A percentile compares a stretch with the other conserved stretches of the same genome.
These are phyloP conservation scores for Stenodera caucasica DNA, from an alignment of 2,888 invertebrate species.

Conservation along the genomic window DNA sequence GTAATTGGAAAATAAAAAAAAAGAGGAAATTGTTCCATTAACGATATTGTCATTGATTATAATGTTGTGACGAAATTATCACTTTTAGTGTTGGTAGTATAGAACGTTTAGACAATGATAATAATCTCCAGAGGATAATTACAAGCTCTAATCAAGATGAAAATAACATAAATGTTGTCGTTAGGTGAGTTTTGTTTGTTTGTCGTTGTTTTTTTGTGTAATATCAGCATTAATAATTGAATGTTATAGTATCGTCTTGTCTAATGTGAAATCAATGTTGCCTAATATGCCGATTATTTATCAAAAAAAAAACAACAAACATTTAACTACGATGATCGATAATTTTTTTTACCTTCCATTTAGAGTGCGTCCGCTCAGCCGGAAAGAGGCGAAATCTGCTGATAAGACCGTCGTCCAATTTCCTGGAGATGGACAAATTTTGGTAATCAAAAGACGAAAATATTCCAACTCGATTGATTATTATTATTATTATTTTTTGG, in stretches of 20 bases:
- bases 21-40: no score
- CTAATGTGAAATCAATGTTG: background rate
- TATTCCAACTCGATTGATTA: conserved; percentile 8
- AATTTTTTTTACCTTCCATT: background rate
- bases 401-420: conserved; percentile 76
- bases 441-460: conserved; percentile 47
- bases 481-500: background rate
- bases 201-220: background rate
- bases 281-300: background rate
- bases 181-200: conserved; percentile 66
- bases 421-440: conserved; percentile 87
- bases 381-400: conserved; percentile 70
- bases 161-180: conserved; percentile 87
- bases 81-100: conserved; percentile 56
- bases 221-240: no score
- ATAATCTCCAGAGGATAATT: conserved; percentile 54
- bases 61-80: no score
- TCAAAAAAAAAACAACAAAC: background rate
- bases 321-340: background rate
- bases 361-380: conserved; percentile 81
- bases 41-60: no score
- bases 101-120: conserved; percentile 56
- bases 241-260: no score
- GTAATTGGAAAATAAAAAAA: no score
- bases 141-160: conserved; percentile 63